phyloP scores from a whole-genome alignment of 1,140 invertebrate species.

The Drosophila funebris region DNA sequence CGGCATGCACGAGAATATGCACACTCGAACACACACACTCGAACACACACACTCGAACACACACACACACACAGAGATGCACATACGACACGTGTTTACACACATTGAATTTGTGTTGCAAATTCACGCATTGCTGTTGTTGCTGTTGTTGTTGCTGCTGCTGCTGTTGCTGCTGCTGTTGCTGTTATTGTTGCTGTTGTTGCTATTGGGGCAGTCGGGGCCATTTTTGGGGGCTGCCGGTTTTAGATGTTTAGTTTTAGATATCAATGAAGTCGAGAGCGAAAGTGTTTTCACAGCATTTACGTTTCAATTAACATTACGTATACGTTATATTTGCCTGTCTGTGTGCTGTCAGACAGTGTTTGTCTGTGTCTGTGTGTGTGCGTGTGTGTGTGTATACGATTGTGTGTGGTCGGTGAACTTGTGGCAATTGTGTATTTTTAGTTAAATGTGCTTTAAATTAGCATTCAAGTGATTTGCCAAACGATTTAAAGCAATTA shows the following conservation, averaged over 20 bases:
- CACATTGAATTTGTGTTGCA: constrained; percentile 48
- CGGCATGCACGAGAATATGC: constrained; percentile 37
- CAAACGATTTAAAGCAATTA: constrained; percentile 28
- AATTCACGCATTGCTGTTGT: constrained; percentile 42
- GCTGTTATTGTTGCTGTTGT: constrained; percentile 2
- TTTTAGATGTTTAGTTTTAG: constrained; percentile 78
- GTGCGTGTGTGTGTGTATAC: constrained; percentile 21
- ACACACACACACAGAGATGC: neutral
- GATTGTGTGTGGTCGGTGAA: constrained; percentile 53
- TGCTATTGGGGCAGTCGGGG: constrained; percentile 16
- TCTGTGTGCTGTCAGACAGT: neutral
- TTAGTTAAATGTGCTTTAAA: constrained; percentile 49
- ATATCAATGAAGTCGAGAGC: constrained; percentile 79
- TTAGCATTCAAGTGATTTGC: constrained; percentile 17
- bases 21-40: constrained; percentile 7
- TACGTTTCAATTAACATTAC: constrained; percentile 72
- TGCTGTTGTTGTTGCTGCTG: constrained; percentile 28
- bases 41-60: constrained; percentile 3
- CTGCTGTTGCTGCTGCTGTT: constrained; percentile 18
- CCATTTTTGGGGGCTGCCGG: constrained; percentile 62
- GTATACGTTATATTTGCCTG: constrained; percentile 50
- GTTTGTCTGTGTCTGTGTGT: neutral
- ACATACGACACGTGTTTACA: constrained; percentile 44
- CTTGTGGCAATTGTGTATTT: constrained; percentile 43
- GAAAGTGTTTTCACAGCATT: constrained; percentile 68